phyloP scores from a whole-genome alignment of 2,113 vertebrate genomes.

The Corythaixoides concolor region DNA sequence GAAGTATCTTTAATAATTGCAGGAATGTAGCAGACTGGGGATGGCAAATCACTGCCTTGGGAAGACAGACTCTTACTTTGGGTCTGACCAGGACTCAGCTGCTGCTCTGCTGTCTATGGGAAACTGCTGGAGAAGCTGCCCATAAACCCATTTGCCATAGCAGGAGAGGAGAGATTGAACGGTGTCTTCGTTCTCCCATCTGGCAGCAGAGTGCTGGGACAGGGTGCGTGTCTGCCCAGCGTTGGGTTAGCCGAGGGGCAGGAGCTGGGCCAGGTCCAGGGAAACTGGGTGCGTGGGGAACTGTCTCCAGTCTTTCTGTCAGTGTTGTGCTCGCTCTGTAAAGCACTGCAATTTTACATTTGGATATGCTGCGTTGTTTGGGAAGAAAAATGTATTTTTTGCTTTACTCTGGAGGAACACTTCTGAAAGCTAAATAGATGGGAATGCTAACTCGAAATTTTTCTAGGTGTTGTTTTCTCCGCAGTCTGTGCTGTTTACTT shows the following conservation, averaged over 20 bases:
- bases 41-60: not conserved
- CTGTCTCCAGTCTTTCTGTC: not conserved
- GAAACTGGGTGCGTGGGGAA: not conserved
- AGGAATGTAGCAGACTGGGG: not conserved
- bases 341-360: not conserved
- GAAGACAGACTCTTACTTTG: not conserved
- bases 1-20: not conserved
- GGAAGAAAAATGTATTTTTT: not conserved
- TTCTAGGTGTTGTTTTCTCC: not conserved
- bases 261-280: not conserved
- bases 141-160: not conserved
- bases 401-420: not conserved
- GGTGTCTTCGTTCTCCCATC: rapidly evolving
- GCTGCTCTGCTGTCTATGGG: not conserved
- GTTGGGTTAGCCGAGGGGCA: not conserved
- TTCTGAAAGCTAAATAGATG: not conserved
- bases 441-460: not conserved
- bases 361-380: not conserved
- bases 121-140: not conserved
- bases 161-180: not conserved
- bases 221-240: not conserved
- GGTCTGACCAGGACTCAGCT: not conserved
- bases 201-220: not conserved
- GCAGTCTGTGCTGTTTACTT: not conserved
- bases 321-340: not conserved